Conservation (phyloP, 2,888 invertebrate species). For the Scaptomyza flava region DNA sequence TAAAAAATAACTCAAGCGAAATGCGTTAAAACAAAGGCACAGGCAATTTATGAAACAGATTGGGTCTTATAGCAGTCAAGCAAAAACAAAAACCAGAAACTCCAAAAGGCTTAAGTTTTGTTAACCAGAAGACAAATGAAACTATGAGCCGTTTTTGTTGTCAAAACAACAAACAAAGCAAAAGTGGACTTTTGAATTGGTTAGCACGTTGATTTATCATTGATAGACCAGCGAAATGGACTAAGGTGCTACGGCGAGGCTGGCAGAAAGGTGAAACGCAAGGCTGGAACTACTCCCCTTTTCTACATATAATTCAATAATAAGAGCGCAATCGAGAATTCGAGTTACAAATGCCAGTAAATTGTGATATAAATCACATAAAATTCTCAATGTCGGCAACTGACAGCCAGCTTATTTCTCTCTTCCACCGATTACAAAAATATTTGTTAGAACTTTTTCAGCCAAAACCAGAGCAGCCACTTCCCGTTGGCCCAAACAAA, state of each 20-base stretch:
- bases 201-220: constrained; percentile 73
- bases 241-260: constrained; percentile 31
- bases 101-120: constrained; percentile 69
- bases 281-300: background rate
- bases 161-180: constrained; percentile 46
- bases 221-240: constrained; percentile 44
- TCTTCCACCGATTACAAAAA: constrained; percentile 20
- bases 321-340: too few species aligned
- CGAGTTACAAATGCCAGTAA: constrained; percentile 63
- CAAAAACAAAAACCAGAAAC: constrained; percentile 11
- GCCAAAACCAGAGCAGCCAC: constrained; percentile 28
- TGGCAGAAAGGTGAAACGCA: background rate
- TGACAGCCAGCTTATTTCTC: constrained; percentile 45
- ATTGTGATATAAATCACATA: constrained; percentile 76
- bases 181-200: constrained; percentile 51
- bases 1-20: constrained; percentile 79
- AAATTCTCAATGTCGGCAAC: constrained; percentile 56
- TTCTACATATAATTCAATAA: too few species aligned
- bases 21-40: constrained; percentile 68
- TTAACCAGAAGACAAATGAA: constrained; percentile 46
- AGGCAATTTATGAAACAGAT: constrained; percentile 72
- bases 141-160: constrained; percentile 13
- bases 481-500: constrained; percentile 8
- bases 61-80: constrained; percentile 20
- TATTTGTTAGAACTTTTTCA: constrained; percentile 51